phyloP scores from a whole-genome alignment of 2,113 vertebrate genomes.

The Chamaetylas fuelleborni region DNA sequence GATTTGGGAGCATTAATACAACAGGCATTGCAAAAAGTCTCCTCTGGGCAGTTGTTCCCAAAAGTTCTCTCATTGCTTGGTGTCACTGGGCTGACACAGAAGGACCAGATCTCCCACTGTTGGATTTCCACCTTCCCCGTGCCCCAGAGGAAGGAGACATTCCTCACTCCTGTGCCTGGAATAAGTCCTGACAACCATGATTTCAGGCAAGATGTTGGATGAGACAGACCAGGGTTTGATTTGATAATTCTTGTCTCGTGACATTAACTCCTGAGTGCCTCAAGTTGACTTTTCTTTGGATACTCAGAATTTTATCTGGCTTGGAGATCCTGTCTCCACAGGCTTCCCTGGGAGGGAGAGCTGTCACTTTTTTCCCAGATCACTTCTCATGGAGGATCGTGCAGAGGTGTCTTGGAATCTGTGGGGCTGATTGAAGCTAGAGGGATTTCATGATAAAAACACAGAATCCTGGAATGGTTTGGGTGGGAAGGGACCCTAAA shows the following conservation, averaged over 20 bases:
- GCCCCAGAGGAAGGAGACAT: not conserved
- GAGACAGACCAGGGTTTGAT: not conserved
- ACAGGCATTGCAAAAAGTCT: fast-evolving
- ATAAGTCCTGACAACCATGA: not conserved
- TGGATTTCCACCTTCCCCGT: not conserved
- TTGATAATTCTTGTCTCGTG: not conserved
- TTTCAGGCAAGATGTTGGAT: not conserved
- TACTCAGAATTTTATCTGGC: not conserved
- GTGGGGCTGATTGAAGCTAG: not conserved
- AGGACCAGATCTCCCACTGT: fast-evolving
- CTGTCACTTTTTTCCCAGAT: not conserved
- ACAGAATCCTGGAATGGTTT: not conserved
- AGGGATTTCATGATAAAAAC: not conserved
- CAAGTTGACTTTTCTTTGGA: not conserved
- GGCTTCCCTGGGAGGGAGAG: not conserved
- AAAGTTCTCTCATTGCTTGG: fast-evolving
- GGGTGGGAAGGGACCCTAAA: not conserved
- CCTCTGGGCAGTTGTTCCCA: not conserved
- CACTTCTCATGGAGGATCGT: not conserved
- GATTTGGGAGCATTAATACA: fast-evolving
- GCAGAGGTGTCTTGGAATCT: not conserved
- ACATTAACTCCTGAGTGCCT: not conserved
- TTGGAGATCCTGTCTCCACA: not conserved
- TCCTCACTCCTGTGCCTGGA: not conserved
- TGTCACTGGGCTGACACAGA: not conserved